Evolutionary conservation across 2,113 vertebrate genomes (phyloP).

Genomic region (Eidolon helvum): DNA sequence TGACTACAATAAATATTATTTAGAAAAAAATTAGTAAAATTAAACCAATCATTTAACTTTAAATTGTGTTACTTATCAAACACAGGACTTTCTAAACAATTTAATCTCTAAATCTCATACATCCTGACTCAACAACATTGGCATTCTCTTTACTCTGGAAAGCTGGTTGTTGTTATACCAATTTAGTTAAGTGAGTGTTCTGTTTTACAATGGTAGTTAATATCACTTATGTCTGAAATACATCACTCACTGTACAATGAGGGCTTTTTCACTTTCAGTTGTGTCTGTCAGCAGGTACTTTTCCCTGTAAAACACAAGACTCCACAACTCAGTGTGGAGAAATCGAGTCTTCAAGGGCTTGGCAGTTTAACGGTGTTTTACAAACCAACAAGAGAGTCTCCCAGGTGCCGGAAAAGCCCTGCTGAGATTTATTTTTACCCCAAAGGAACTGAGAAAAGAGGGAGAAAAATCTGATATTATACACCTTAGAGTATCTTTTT

Average conservation of each 20-base stretch:
- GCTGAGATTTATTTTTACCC: background rate
- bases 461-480: background rate
- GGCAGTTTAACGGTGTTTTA: background rate
- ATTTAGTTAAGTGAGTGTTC: background rate
- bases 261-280: background rate
- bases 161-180: background rate
- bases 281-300: background rate
- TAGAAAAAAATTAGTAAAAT: background rate
- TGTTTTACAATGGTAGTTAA: background rate
- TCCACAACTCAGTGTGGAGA: background rate
- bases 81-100: background rate
- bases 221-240: background rate
- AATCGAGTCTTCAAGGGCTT: background rate
- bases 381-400: background rate
- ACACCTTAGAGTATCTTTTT: background rate
- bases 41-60: background rate
- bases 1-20: background rate
- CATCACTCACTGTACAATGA: background rate
- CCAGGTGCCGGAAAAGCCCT: background rate
- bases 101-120: background rate
- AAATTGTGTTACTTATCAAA: background rate
- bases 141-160: background rate
- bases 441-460: background rate
- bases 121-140: background rate
- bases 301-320: background rate